These are phyloP conservation scores for Oscheius myriophilus DNA, from an alignment of 2,888 invertebrate genomes.

Conservation along the genomic window DNA sequence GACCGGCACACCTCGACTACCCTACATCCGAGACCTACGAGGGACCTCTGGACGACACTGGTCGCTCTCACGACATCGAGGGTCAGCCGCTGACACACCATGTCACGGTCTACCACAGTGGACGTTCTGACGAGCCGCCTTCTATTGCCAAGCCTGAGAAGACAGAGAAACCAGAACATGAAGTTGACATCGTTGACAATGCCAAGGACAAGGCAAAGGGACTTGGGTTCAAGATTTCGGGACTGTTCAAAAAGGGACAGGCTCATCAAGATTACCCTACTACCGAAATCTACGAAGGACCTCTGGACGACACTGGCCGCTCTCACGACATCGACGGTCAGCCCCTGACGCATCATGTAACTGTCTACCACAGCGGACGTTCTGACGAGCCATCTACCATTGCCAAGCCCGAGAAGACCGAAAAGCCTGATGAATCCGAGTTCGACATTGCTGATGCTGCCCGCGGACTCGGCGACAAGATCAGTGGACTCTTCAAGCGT, in stretches of 20 bases:
- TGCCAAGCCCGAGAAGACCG: neutral
- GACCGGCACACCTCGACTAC: conserved; percentile 42
- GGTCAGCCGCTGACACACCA: conserved; percentile 34
- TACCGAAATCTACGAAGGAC: too few species aligned
- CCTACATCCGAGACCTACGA: conserved; percentile 27
- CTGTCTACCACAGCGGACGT: too few species aligned
- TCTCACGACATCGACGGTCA: too few species aligned
- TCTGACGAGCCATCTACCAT: conserved; percentile 23
- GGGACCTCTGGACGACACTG: conserved; percentile 36
- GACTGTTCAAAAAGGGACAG: conserved; percentile 22
- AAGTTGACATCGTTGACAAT: too few species aligned
- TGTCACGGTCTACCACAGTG: conserved; percentile 39
- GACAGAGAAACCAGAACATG: too few species aligned
- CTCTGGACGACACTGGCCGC: too few species aligned
- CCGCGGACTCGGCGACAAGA: conserved; percentile 28
- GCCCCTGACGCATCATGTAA: too few species aligned
- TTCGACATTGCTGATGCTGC: conserved; percentile 8
- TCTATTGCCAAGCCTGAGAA: neutral
- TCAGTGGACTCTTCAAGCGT: conserved; percentile 36
- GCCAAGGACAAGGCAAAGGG: too few species aligned
- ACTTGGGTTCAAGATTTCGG: neutral
- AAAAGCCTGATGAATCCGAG: neutral
- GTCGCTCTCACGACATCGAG: conserved; percentile 26
- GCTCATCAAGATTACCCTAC: too few species aligned
- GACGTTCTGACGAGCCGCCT: conserved; percentile 6